Evolutionary conservation across 2,888 invertebrate species (phyloP), one percentile per base, ranked within the genome.

Genomic region (Odontothrips loti): DNA sequence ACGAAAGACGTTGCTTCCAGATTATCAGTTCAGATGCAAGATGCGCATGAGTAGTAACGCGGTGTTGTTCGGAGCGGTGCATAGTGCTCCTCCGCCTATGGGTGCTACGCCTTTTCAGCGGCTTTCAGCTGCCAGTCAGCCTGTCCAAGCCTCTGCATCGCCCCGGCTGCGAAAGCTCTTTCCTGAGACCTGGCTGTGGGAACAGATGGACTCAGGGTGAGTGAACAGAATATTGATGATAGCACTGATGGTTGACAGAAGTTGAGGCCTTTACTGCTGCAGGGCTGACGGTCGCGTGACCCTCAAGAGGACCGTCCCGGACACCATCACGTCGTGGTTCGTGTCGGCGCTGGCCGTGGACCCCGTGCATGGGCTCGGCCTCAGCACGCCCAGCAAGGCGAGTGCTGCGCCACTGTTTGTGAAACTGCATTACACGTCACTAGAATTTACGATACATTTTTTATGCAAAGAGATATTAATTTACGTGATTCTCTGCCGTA

Each of bases 241-340:
- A 6, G 34, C 34, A 43, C 34, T 4, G 34, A 43, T 43, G 34
- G 3, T 43, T 43, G 34, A 43, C 34, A 6, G 51, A 51, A 10
- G 48, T 48, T 48, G 51, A 51, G 20, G 20, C 6, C 20, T n/a
- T 17, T n/a, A 6, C 17, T 58, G 11, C 15, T 58, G 15, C 58
- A 58, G 58, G 17, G 58, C 58, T n/a, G 58, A 58, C 15, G 58
- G 83, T 0, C 82, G 82, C 27, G 80, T 81, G 17, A 81, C 82
- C 29, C 47, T 84, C 15, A 47, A 47, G 29, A 48, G n/a, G 79
- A 87, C 86, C 20, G 89, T 89, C 1, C 91, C 91, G 1, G 91
- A 91, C 85, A 90, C 90, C 8, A 90, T 91, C 81, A 91, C 91
- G 0, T 89, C 90, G 0, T 91, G 90, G 90, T 87, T 90, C 8